Base-by-base conservation (phyloP, 2,113 vertebrate species). In the Platysteira castanea region DNA sequence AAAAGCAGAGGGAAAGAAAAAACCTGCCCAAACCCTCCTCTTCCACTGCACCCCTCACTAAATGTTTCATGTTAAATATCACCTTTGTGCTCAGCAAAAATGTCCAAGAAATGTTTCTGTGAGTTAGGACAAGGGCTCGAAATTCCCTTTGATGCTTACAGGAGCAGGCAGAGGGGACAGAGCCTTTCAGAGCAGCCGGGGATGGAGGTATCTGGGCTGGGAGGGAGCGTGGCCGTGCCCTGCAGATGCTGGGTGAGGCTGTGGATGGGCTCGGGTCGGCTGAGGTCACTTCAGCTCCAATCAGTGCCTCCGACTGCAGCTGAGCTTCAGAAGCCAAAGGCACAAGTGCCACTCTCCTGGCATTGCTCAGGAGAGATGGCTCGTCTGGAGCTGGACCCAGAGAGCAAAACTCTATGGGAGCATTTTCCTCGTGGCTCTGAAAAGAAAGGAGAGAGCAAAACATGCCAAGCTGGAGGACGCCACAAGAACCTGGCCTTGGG, bases 131-230 rank as follows among this genome's bases (percentile, higher is more conserved):
- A 17, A 92, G 69, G 69, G 64, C 60, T 93, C 37, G 64, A 9
- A 64, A 75, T 82, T 78, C 80, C 60, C 18, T 92, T 90, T 96
- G 92, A 92, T 65, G 76, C 44, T 92, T 93, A 90, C 88, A 89
- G 60, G 57, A 92, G 39, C 64, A 74, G 85, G 47, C 75, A 93
- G 96, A 71, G 69, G 90, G 88, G 82, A 53, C 77, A 87, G 80
- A 61, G 31, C 53, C 53, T 61, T 86, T 64, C 23, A 71, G 44
- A 67, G 42, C 80, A 88, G 49, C 28, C 0, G 0, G 77, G 68
- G 71, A 16, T 7, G 13, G 65, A 60, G 68, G 56, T 67, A 28
- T 82, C 64, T 89, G 90, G 65, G 80, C 65, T 80, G 91, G 4
- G 15, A 83, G 59, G 46, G n/a, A 93, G 30, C 0, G 1, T 56